phyloP scores from a whole-genome alignment of 2,888 invertebrate species.

The Schizaphis graminum region DNA sequence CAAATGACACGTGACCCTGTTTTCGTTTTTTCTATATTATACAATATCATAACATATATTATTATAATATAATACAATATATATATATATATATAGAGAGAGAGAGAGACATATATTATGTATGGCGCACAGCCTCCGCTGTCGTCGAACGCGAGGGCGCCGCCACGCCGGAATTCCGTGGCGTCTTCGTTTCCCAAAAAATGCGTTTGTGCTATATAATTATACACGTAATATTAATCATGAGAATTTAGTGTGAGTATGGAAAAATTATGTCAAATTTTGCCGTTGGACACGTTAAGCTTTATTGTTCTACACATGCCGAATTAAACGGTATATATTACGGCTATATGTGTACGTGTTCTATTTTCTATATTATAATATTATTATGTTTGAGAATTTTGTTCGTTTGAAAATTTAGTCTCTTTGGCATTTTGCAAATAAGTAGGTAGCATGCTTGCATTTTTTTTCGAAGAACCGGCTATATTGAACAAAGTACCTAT shows the following conservation, averaged over 20 bases:
- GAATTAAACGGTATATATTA: background rate
- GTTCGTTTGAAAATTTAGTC: too few relatives aligned
- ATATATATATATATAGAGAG: background rate
- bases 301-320: background rate
- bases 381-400: too few relatives aligned
- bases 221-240: background rate
- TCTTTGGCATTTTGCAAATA: too few relatives aligned
- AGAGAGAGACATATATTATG: background rate
- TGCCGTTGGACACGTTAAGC: background rate
- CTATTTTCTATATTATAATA: background rate
- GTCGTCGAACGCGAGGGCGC: constrained; percentile 39
- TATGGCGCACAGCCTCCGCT: constrained; percentile 35
- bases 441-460: too few relatives aligned
- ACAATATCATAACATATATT: constrained; percentile 3
- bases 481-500: background rate
- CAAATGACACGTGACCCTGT: constrained; percentile 28
- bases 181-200: constrained; percentile 14
- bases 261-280: background rate
- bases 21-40: constrained; percentile 27
- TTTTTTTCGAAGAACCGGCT: too few relatives aligned
- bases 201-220: constrained; percentile 19
- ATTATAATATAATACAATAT: background rate
- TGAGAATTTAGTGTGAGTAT: background rate
- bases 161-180: constrained; percentile 48
- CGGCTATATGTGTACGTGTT: background rate